Evolutionary conservation across 1,140 invertebrate genomes (phyloP).

Genomic region (Nasonia longicornis): DNA sequence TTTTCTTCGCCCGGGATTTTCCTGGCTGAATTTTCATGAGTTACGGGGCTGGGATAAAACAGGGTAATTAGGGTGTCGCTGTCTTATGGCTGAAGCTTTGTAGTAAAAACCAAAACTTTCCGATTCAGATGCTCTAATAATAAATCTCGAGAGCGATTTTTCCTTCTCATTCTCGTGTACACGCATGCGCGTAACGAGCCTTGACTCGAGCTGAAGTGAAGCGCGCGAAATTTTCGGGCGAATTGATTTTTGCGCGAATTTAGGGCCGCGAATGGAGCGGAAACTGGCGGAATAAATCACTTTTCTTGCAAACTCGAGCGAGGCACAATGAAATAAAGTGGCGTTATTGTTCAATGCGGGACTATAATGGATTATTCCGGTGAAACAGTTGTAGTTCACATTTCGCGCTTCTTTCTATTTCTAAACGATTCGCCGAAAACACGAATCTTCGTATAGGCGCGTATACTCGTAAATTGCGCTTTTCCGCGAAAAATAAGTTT

Average conservation of each 20-base stretch:
- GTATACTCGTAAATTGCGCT: not conserved
- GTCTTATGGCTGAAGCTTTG: not conserved
- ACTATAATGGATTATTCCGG: not conserved
- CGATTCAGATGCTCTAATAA: not conserved
- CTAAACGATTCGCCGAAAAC: no score
- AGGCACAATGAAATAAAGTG: not conserved
- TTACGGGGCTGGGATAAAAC: no score
- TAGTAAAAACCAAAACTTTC: no score
- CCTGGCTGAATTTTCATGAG: no score
- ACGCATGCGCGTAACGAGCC: not conserved
- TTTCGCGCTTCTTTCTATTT: not conserved
- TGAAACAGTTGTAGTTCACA: no score
- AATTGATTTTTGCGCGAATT: constrained; percentile 23
- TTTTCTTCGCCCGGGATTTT: not conserved
- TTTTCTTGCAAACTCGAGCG: not conserved
- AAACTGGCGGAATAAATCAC: constrained; percentile 12
- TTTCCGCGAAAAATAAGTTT: not conserved
- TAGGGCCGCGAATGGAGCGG: not conserved
- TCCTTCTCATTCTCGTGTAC: not conserved
- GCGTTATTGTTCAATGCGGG: not conserved
- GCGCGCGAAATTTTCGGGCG: not conserved
- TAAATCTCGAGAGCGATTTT: not conserved
- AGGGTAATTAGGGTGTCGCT: not conserved
- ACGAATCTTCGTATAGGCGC: no score
- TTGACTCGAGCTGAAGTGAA: not conserved